Evolutionary conservation across 1,140 invertebrate species (phyloP).

Genomic region (Muscidifurax raptorellus): DNA sequence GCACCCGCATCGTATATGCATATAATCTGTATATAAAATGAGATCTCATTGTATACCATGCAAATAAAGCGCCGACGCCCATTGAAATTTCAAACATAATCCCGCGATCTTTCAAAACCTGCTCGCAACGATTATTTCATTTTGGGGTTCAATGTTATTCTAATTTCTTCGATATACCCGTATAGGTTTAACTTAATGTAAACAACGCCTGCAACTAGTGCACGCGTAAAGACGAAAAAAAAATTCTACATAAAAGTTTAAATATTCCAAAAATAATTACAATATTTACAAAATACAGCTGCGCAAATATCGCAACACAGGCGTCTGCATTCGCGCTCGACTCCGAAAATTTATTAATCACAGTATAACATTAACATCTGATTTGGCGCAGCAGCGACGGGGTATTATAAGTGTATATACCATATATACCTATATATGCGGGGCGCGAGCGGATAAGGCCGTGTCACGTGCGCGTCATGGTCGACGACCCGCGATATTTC

Average conservation of each 20-base stretch:
- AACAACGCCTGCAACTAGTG: no score
- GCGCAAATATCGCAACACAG: no score
- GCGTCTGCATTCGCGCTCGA: background rate
- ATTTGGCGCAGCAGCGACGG: background rate
- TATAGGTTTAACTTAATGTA: no score
- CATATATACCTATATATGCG: no score
- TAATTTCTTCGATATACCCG: no score
- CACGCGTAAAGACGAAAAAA: no score
- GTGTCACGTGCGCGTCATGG: background rate
- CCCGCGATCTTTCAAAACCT: no score
- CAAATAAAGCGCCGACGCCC: background rate
- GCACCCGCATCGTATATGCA: background rate
- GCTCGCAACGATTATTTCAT: no score
- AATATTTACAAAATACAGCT: no score
- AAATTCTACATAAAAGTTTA: no score
- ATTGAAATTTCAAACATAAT: background rate
- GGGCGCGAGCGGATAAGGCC: background rate
- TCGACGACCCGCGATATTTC: constrained; percentile 10
- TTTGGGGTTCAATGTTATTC: no score
- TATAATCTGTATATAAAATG: constrained; percentile 15
- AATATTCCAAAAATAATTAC: no score
- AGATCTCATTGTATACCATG: background rate
- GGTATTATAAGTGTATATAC: background rate
- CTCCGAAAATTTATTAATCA: background rate
- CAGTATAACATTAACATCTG: background rate